Evolutionary conservation across 1,140 invertebrate species (phyloP), one percentile per base, ranked within the genome.

Genomic region (Aphelinus certus): DNA sequence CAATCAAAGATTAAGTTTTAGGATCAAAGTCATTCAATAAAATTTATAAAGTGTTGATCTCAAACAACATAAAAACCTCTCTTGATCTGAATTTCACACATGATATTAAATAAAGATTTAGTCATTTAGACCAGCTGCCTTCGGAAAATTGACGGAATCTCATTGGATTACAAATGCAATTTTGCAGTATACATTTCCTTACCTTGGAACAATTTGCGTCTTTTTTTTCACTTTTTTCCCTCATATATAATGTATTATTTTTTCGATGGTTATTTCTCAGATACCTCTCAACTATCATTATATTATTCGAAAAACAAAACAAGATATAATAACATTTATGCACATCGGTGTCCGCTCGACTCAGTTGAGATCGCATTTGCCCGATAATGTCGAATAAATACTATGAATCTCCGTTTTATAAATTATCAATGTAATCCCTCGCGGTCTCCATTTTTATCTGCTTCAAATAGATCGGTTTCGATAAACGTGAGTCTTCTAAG

Each of bases 251-350:
- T 73, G 7, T 9, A 55, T 65, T 10, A 42, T 43, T 58, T 53
- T 60, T 43, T 76, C 61, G 65, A 55, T 62, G 7, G 48, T 78
- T 56, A 72, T 60, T 55, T 49, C 65, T 71, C 77, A 83, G 65
- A 74, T 76, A 81, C 57, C 78, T 62, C 49, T 81, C 77, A 82
- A 80, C 77, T 83, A 78, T 82, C 69, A 53, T 75, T 67, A 80
- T 80, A 82, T 79, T 79, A 81, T 79, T 79, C 80, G 79, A 80
- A 80, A 84, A 85, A 81, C 79, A 83, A 79, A 84, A 83, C 82
- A 83, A 80, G 77, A 76, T 79, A 81, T 81, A 80, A 82, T 81
- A 80, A 79, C 79, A 73, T 77, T 80, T 80, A 79, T 82, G 79
- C 79, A 80, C 80, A 82, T 79, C 7, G 67, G 67, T 7, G 3